Base-by-base conservation (phyloP, 2,113 vertebrate genomes). In the Trogon melanurus region DNA sequence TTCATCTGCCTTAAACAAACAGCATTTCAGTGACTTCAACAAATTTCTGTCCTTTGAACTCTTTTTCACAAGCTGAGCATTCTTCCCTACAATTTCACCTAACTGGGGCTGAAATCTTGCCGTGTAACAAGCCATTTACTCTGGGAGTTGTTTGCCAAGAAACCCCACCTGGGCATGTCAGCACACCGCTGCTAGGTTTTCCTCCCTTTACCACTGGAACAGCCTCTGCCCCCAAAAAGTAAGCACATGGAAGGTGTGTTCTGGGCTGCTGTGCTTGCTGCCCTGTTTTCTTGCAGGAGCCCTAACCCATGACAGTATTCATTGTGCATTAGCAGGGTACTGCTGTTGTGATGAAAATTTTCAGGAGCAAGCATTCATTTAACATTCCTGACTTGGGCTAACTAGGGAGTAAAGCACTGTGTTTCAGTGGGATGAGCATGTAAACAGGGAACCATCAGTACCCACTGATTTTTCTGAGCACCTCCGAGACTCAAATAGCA, bases 101-200 rank as follows among this genome's bases (percentile, higher is more conserved):
- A 86, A 45, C 4, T 79, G 61, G 10, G 5, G 20, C 7, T 71
- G 30, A 92, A 94, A 75, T 67, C 9, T 41, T 79, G 27, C 34
- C 5, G 2, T 47, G 41, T 23, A 74, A 32, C 8, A 66, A 75
- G 53, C 8, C 22, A 21, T 83, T 92, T 61, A 71, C 34, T 81
- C 30, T 34, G 27, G 15, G 9, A 0, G 8, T 5, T 79, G 11
- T 27, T 48, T 47, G 83, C 69, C 34, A 78, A 71, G 53, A 32
- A 64, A 3, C 8, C 8, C 25, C 70, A 47, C 4, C 16, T 0
- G 0, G 57, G 12, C 19, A 48, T 69, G 23, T 48, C 61, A 79
- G 45, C n/a, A 58, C 0, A 6, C 5, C 1, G 0, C 64, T 62
- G 22, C 64, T 80, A 60, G 6, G 1, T n/a, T 60, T 73, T 70